A percentile compares a stretch with the other conserved stretches of the same genome.
phyloP scores from a whole-genome alignment of 2,797 vertebrate species.

The Syncerus caffer region DNA sequence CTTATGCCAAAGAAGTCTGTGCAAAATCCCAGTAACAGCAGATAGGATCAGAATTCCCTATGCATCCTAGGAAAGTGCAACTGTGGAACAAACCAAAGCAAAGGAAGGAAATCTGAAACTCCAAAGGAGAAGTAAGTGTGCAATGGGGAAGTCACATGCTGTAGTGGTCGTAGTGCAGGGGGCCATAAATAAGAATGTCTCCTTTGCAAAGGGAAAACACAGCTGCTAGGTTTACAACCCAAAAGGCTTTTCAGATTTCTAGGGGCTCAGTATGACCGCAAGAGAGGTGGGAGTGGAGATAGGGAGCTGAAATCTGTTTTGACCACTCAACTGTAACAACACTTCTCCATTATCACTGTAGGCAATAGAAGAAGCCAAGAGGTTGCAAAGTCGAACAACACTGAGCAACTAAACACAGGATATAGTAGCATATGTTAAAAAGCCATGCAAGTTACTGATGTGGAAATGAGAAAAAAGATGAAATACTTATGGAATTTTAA shows the following conservation, averaged over 20 bases:
- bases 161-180: accelerated
- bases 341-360: accelerated
- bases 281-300: neutral
- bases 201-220: neutral
- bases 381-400: neutral
- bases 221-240: neutral
- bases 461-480: neutral
- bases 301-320: neutral
- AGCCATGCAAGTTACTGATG: neutral
- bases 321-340: neutral
- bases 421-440: neutral
- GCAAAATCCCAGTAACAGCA: neutral
- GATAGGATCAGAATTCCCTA: neutral
- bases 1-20: neutral
- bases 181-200: neutral
- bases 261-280: neutral
- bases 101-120: neutral
- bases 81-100: neutral
- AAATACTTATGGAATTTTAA: neutral
- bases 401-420: neutral
- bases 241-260: neutral
- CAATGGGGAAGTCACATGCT: too few species aligned
- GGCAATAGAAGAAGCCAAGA: neutral
- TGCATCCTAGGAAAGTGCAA: neutral
- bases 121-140: too few species aligned